phyloP scores from a whole-genome alignment of 2,888 invertebrate genomes.

The Muscina levida region DNA sequence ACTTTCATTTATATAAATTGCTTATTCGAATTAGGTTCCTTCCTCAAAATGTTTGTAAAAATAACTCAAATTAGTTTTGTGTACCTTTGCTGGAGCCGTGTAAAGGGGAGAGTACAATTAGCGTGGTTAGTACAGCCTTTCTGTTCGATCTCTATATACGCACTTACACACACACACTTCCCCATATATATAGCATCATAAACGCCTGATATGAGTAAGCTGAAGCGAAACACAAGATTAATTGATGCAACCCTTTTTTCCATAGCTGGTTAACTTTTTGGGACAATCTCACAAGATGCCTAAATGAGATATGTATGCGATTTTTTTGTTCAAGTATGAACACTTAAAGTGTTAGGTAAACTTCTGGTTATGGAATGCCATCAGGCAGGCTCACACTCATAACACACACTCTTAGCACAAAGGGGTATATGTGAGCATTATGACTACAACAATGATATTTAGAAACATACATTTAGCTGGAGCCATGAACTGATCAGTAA shows the following conservation, averaged over 20 bases:
- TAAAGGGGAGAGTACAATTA: no score
- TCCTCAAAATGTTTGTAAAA: no score
- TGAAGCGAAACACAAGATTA: constrained; percentile 14
- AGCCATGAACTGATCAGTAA: constrained; percentile 10
- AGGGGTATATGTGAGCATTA: no score
- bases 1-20: no score
- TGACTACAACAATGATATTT: background rate
- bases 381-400: background rate
- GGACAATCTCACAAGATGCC: constrained; percentile 33
- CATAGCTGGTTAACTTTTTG: background rate
- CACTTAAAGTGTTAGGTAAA: constrained; percentile 22
- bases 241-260: constrained; percentile 23
- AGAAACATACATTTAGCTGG: background rate
- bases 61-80: no score
- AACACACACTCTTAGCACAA: no score
- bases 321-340: background rate
- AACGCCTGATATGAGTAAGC: constrained; percentile 6
- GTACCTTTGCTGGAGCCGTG: no score
- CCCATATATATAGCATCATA: background rate
- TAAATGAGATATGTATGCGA: constrained; percentile 9
- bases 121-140: background rate
- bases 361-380: constrained; percentile 17
- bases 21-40: no score
- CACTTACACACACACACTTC: background rate
- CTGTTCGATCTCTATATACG: no score